Percentiles rank a stretch among this genome's conserved stretches.
Evolutionary conservation across 1,140 invertebrate genomes (phyloP).

Genomic region (Neocloeon triangulifer): DNA sequence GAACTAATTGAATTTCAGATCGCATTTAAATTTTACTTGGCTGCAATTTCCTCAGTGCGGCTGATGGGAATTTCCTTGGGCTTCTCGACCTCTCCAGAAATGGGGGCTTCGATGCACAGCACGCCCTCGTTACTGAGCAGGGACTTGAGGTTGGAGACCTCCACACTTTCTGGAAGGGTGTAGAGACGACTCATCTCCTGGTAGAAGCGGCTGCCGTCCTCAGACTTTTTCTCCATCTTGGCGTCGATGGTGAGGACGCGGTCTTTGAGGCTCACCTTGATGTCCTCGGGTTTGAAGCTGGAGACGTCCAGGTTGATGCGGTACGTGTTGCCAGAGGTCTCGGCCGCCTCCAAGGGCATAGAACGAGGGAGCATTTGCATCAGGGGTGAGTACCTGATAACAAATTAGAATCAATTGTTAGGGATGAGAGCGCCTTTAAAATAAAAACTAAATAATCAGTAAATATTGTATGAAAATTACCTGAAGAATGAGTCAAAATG

Average conservation of each 20-base stretch:
- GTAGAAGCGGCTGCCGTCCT: slow-evolving; percentile 14
- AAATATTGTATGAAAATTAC: no score
- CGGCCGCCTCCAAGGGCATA: slow-evolving; percentile 5
- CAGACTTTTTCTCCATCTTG: slow-evolving; percentile 11
- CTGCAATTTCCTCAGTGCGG: no score
- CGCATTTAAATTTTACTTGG: no score
- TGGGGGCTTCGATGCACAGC: slow-evolving; percentile 16
- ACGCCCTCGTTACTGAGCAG: slow-evolving; percentile 14
- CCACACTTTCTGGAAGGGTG: slow-evolving; percentile 17
- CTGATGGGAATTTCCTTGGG: slow-evolving; percentile 13
- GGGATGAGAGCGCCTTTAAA: no score
- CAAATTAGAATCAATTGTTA: no score
- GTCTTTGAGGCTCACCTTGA: slow-evolving; percentile 14
- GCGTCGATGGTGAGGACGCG: slow-evolving; percentile 12
- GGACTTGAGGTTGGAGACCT: slow-evolving; percentile 15
- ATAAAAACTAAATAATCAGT: no score
- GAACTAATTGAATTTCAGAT: no score
- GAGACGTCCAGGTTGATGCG: slow-evolving; percentile 10
- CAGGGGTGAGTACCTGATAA: no score
- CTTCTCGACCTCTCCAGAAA: slow-evolving; percentile 11
- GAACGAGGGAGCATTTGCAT: no score
- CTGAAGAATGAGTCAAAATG: no score
- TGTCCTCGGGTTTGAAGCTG: slow-evolving; percentile 14
- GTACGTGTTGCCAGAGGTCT: slow-evolving; percentile 1
- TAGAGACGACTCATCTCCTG: slow-evolving; percentile 18